Evolutionary conservation across 2,797 vertebrate genomes (phyloP), one percentile per base, ranked within the genome.

Genomic region (Galaxias olidus): DNA sequence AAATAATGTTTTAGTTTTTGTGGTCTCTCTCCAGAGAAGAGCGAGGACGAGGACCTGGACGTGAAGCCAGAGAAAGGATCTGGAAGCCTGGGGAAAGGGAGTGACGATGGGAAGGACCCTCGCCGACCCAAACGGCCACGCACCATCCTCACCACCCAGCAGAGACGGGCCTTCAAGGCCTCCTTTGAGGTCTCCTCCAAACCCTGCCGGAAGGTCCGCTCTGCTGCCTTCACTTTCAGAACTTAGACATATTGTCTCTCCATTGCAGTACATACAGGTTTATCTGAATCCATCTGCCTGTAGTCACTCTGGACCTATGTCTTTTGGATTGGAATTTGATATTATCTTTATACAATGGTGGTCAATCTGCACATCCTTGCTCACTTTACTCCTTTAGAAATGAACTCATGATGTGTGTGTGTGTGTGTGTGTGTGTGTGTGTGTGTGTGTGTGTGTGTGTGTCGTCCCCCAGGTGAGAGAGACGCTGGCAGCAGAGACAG

Each of bases 101-200:
- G 56, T 0, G 90, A 95, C 8, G 94, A 96, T 5, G 84, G 90
- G 43, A 97, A 96, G 82, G 94, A 96, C 72, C 92, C 91, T 0
- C 88, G 92, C 19, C 87, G 96, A 48, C 94, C 94, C 1, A 98
- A 98, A 75, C 89, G 96, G 1, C 96, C 96, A 0, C 92, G 96
- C 66, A 98, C 96, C 66, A 97, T 98, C 74, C 94, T 98, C 6
- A 97, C 91, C 51, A 97, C 95, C 0, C 93, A 94, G 77, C 96
- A 98, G 87, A 91, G 96, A 68, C 92, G 95, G 63, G 94, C 95
- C 0, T 98, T 98, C 87, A 98, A 97, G 82, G 95, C 95, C 1
- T 98, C 96, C 8, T 98, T 98, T 0, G 96, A 97, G 75, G 95
- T 98, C 8, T 98, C 96, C 45, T 96, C 95, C 66, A 98, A 98